Conservation (phyloP, 2,797 vertebrate genomes). For the Sphenopsis melanotis region DNA sequence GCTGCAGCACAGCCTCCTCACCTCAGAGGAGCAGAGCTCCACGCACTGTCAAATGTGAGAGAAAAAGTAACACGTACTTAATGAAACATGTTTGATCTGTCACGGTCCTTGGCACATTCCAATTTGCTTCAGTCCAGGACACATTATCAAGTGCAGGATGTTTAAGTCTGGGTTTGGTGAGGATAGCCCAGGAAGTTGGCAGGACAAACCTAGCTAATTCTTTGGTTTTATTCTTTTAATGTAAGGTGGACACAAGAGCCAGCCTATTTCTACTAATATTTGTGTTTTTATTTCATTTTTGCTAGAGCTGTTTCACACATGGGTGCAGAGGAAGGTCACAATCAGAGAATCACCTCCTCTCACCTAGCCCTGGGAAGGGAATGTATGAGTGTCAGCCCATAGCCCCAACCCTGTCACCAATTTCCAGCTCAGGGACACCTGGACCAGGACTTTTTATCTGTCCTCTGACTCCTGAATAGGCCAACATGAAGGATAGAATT, state of each 20-base stretch:
- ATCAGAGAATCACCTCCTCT: neutral
- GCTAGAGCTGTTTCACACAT: neutral
- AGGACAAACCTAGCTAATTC: neutral
- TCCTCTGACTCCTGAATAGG: neutral
- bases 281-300: neutral
- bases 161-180: neutral
- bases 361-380: neutral
- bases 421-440: neutral
- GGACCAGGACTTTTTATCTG: neutral
- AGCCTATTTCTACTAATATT: neutral
- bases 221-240: neutral
- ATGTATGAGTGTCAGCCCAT: neutral
- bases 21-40: conserved; percentile 48
- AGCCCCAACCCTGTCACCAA: neutral
- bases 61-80: conserved; percentile 24
- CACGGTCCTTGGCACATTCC: conserved; percentile 19
- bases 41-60: conserved; percentile 7
- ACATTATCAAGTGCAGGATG: neutral
- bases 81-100: conserved; percentile 54
- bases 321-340: neutral
- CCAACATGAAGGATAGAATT: neutral
- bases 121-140: conserved; percentile 40
- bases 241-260: neutral
- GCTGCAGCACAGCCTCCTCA: conserved; percentile 36
- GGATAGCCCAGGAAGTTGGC: neutral